Conservation (phyloP, 2,113 vertebrate species). For the Vidua chalybeata region DNA sequence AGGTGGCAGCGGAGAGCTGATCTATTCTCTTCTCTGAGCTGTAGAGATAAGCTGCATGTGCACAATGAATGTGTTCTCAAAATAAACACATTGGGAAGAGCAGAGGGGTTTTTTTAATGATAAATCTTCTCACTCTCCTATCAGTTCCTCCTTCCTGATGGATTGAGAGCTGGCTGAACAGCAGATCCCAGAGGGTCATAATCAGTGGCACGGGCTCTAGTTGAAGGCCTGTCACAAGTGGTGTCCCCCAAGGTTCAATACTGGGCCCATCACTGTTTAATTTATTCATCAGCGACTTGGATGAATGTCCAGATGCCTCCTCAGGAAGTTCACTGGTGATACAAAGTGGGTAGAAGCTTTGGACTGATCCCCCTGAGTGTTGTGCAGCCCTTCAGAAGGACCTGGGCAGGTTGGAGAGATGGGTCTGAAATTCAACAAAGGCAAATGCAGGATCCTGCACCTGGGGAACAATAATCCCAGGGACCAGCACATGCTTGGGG, state of each 20-base stretch:
- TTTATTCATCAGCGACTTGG: background rate
- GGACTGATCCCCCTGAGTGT: background rate
- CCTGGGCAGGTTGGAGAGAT: background rate
- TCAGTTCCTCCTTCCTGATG: background rate
- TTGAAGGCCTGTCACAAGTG: background rate
- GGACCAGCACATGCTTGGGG: background rate
- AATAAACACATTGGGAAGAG: background rate
- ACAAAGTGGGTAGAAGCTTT: background rate
- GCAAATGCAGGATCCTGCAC: background rate
- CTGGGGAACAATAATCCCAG: background rate
- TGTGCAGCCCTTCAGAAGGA: background rate
- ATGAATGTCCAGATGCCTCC: background rate
- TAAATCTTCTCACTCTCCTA: background rate
- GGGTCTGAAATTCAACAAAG: background rate
- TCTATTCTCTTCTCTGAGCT: constrained; percentile 29
- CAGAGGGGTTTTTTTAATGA: background rate
- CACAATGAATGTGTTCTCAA: background rate
- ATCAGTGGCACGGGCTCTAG: background rate
- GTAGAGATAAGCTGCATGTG: constrained; percentile 12
- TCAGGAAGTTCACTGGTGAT: background rate
- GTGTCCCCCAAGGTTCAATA: background rate
- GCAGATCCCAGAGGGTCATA: background rate
- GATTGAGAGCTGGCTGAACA: background rate
- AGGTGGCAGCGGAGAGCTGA: background rate
- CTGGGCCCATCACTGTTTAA: background rate